A percentile compares a stretch with the other conserved stretches of the same genome.
Conservation (phyloP, 2,888 invertebrate genomes). For the Chloromyia formosa region DNA sequence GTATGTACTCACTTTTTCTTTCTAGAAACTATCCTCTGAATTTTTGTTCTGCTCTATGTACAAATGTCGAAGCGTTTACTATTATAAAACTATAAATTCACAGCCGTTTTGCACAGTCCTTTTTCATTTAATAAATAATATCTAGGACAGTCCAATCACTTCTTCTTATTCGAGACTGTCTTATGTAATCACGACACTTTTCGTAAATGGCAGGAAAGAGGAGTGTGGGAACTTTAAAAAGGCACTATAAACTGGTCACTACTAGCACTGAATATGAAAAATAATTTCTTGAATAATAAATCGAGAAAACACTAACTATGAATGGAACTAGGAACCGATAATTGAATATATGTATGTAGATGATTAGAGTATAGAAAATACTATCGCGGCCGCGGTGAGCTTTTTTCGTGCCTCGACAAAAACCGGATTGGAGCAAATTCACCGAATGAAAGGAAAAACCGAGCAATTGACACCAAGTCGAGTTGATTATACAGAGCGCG, state of each 20-base stretch:
- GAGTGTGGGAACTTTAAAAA: conserved; percentile 13
- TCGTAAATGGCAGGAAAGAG: conserved; percentile 4
- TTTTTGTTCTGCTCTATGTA: too few relatives aligned
- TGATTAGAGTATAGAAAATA: background rate
- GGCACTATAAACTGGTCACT: conserved; percentile 12
- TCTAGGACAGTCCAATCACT: conserved; percentile 27
- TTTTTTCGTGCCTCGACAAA: conserved; percentile 2
- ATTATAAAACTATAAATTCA: conserved; percentile 33
- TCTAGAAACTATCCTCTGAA: conserved; percentile 8
- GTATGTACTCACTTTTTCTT: conserved; percentile 5
- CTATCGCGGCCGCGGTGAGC: conserved; percentile 17
- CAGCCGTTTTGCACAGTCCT: conserved; percentile 40
- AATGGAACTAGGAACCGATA: background rate
- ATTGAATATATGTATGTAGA: background rate
- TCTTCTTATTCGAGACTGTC: background rate
- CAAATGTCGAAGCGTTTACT: too few relatives aligned
- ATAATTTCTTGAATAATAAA: conserved; percentile 1
- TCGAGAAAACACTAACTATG: background rate
- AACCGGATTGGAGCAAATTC: background rate
- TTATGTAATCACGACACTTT: conserved; percentile 24
- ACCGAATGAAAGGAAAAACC: conserved; percentile 17
- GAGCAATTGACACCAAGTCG: conserved; percentile 18
- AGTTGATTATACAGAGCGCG: conserved; percentile 12
- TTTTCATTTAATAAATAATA: background rate
- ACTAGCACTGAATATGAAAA: background rate